These are phyloP conservation scores for Mus pahari DNA, from an alignment of 2,113 vertebrate genomes.

Conservation along the genomic window DNA sequence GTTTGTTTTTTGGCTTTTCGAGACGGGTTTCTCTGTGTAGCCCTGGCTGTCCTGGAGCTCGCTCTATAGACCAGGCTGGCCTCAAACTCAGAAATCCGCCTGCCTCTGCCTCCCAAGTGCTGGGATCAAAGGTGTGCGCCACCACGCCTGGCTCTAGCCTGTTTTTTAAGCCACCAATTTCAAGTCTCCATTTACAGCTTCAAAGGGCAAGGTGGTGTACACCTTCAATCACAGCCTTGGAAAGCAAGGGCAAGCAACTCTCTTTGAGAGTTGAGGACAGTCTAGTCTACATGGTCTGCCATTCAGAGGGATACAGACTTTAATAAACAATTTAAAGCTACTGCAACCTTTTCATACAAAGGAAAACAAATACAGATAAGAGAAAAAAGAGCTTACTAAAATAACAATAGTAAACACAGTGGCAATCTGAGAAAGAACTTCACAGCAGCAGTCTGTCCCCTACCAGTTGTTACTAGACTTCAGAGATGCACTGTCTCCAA, in stretches of 20 bases:
- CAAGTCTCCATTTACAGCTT: not conserved
- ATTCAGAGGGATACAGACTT: not conserved
- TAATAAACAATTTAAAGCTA: constrained; percentile 39
- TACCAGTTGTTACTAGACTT: not conserved
- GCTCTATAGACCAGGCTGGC: too few species aligned
- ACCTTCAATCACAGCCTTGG: not conserved
- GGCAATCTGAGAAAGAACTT: not conserved
- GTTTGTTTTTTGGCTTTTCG: too few species aligned
- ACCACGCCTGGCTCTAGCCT: not conserved
- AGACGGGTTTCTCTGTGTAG: too few species aligned
- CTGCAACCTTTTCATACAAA: not conserved
- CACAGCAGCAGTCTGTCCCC: constrained; percentile 22
- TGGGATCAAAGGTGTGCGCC: too few species aligned
- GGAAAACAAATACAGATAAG: not conserved
- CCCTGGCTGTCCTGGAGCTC: too few species aligned
- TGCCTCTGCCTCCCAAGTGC: too few species aligned
- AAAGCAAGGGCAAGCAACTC: not conserved
- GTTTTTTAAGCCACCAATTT: constrained; percentile 9
- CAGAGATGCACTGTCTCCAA: not conserved
- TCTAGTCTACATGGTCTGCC: not conserved
- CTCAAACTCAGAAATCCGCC: too few species aligned
- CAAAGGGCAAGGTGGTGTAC: not conserved
- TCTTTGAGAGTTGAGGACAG: not conserved
- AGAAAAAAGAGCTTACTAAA: constrained; percentile 1
- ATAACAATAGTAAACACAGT: not conserved